phyloP scores from a whole-genome alignment of 2,888 invertebrate genomes.

The Ceraclea dissimilis region DNA sequence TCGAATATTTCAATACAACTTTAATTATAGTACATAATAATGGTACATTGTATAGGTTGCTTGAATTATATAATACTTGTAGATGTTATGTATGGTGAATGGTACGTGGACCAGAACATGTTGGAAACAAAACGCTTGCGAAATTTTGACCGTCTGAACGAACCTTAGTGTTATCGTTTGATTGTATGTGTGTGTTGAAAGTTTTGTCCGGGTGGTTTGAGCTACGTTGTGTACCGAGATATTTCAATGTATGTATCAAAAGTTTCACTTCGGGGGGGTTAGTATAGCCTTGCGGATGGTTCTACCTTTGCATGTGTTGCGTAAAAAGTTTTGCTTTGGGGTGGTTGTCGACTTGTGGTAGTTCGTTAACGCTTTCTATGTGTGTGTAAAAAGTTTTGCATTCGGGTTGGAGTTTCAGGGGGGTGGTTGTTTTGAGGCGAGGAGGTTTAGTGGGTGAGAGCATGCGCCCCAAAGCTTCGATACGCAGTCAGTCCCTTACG shows the following conservation, averaged over 20 bases:
- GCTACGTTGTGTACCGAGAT: background rate
- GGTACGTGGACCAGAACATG: no score
- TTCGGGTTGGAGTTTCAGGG: conserved; percentile 14
- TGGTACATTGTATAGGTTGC: no score
- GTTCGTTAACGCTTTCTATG: conserved; percentile 13
- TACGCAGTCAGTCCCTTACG: conserved; percentile 16
- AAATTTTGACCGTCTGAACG: conserved; percentile 12
- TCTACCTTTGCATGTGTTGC: conserved; percentile 15
- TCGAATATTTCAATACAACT: no score
- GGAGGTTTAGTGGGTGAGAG: conserved; percentile 33
- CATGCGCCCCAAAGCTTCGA: conserved; percentile 38
- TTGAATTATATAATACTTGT: no score
- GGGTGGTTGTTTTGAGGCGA: conserved; percentile 26
- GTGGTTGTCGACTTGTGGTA: conserved; percentile 1
- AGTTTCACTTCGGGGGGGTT: conserved; percentile 16
- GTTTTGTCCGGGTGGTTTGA: conserved; percentile 21
- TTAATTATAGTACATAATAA: no score
- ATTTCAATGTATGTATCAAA: conserved; percentile 25
- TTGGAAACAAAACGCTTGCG: no score
- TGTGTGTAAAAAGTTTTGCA: conserved; percentile 24
- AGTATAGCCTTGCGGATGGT: conserved; percentile 6
- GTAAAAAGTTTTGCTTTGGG: conserved; percentile 22
- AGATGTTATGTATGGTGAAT: no score
- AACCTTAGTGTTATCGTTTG: conserved; percentile 7
- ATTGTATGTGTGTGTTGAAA: conserved; percentile 21